Base-by-base conservation (phyloP, 1,140 invertebrate species). In the Aethina tumida region DNA sequence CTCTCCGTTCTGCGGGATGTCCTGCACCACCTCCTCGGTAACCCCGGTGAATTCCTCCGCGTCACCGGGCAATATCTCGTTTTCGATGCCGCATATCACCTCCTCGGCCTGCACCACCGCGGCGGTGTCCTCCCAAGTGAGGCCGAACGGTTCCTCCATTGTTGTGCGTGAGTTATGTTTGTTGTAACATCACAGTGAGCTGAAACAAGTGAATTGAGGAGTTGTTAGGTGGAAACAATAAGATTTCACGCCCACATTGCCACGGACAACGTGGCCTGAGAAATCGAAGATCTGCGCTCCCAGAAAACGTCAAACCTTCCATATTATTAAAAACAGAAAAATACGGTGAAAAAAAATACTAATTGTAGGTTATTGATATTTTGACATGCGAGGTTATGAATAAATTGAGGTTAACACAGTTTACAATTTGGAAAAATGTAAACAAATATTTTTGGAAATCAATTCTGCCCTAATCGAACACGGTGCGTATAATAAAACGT, bases 21-120 rank as follows among this genome's bases (percentile, higher is more conserved):
- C 63, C 16, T 68, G 64, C 32, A 63, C 53, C 44, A 34, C 54
- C 50, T 44, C 59, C 52, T 34, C 55, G 9, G 24, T 74, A 36
- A 76, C 72, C 13, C 73, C 74, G 22, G 71, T 71, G 55, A 74
- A 75, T 60, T 70, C 67, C 51, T 74, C 70, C 7, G 64, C 65
- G 37, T 68, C 63, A 16, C 60, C 48, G 8, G 51, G 47, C 32
- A 69, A 65, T 12, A 71, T 69, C 33, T 63, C 62, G 58, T 59
- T 66, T 33, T 75, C 74, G 21, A 79, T 58, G 9, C 68, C 70
- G 58, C 73, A 75, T 57, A 79, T 77, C 3, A 76, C 73, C 56
- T 75, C 73, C 39, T 78, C 75, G 35, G 66, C 66, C 37, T 70
- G 71, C 10, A 74, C 73, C 14, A 70, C 70, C 10, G 67, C 67